A percentile compares a stretch with the other conserved stretches of the same genome.
Conservation (phyloP, 2,113 vertebrate genomes). For the Mus spicilegus region DNA sequence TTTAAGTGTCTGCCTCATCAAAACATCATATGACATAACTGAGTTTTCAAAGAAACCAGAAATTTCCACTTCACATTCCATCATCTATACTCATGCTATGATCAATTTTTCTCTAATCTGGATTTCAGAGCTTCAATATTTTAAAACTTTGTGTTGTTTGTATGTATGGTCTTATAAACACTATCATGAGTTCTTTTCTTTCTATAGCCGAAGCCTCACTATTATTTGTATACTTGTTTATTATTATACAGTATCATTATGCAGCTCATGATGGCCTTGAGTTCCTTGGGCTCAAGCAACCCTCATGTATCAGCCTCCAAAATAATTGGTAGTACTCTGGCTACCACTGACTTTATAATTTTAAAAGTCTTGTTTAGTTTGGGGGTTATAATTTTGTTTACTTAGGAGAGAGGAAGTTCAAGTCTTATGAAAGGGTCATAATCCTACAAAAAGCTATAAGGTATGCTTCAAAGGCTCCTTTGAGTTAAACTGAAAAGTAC, state of each 20-base stretch:
- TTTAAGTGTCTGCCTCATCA: no score
- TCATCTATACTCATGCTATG: background rate
- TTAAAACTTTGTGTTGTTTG: slow-evolving; percentile 20
- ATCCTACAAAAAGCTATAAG: background rate
- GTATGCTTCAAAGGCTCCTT: background rate
- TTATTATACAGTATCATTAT: background rate
- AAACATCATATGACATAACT: no score
- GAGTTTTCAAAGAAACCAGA: no score
- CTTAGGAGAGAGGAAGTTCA: background rate
- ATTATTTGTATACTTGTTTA: background rate
- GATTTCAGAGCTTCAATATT: slow-evolving; percentile 22
- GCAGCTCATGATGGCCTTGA: background rate
- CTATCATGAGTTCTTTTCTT: slow-evolving; percentile 17
- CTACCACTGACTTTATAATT: background rate
- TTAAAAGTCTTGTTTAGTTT: slow-evolving; percentile 29
- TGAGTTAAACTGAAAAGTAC: background rate
- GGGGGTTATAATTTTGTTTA: background rate
- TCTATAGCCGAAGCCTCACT: background rate
- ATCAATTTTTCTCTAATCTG: slow-evolving; percentile 30
- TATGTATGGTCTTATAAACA: slow-evolving; percentile 10
- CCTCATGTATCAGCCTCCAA: background rate
- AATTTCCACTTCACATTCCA: no score
- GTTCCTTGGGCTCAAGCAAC: background rate
- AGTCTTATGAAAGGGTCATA: background rate
- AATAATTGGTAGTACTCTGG: background rate